Evolutionary conservation across 2,888 invertebrate genomes (phyloP), one percentile per base, ranked within the genome.

Genomic region (Listrodromus nycthemerus): DNA sequence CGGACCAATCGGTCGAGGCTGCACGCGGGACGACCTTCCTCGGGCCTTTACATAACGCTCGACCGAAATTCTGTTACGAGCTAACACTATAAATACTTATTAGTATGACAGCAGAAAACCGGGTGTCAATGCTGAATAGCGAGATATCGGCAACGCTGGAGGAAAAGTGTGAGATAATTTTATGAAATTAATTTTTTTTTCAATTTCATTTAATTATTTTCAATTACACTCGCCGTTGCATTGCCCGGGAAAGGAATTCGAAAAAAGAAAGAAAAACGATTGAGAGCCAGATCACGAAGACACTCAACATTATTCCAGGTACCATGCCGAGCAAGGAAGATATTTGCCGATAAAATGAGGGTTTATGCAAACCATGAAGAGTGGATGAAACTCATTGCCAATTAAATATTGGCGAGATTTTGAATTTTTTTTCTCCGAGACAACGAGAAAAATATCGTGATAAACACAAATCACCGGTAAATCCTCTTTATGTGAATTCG

Each of bases 21-120:
- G 61, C 63, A 77, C 61, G 41, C 71, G 70, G 52, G 41, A 80
- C 77, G 83, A 84, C 79, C 79, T 86, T 79, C 66, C 74, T 78
- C 80, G 63, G 21, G 70, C 67, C 76, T 86, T 86, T 85, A 85
- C 78, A 85, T 85, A 86, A 86, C 81, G 30, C 50, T 75, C 24
- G 69, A 52, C 30, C 50, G 61, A 82, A 81, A 79, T 69, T 84
- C 55, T 52, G 75, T 82, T 65, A 74, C 76, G 58, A 81, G 82
- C 67, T 81, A 45, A 48, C 73, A 82, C 82, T 85, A 82, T 85
- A 82, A 85, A 85, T 85, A 85, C 79, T 73, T 77, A 37, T 3
- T 21, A 27, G 70, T 80, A 69, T 75, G 80, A 82, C 80, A 75
- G 65, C 41, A 45, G 48, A 78, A 80, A 78, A 52, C 58, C 69